Evolutionary conservation across 2,888 invertebrate genomes (phyloP).

Genomic region (Blastobasis lacticolella): DNA sequence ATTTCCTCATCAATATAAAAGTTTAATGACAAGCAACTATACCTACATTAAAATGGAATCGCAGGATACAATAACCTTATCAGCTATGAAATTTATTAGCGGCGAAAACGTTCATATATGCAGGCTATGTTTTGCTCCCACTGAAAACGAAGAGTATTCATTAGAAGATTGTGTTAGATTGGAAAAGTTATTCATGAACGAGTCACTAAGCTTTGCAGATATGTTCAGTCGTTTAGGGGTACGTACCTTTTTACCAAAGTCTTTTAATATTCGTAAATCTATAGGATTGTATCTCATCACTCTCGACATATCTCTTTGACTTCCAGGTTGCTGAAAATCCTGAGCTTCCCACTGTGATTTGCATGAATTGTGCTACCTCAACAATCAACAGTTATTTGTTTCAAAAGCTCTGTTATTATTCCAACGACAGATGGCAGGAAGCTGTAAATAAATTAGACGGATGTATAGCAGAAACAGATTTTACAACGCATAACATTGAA

Average conservation of each 20-base stretch:
- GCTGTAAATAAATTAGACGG: too few species aligned
- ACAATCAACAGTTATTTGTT: not conserved
- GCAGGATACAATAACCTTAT: not conserved
- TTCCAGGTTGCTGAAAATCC: not conserved
- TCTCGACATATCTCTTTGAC: not conserved
- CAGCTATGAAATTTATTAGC: not conserved
- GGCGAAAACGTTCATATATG: not conserved
- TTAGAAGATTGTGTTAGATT: not conserved
- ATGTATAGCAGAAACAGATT: constrained; percentile 18
- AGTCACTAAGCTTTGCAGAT: not conserved
- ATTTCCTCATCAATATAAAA: too few species aligned
- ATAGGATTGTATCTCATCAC: not conserved
- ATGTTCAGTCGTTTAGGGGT: not conserved
- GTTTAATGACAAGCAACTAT: too few species aligned
- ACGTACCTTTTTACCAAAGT: not conserved
- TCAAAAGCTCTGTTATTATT: not conserved
- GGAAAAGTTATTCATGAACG: not conserved
- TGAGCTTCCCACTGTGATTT: not conserved
- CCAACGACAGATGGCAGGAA: not conserved
- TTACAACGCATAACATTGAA: constrained; percentile 23
- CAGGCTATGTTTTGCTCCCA: not conserved
- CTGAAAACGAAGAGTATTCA: not conserved
- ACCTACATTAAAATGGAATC: not conserved
- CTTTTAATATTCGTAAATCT: not conserved
- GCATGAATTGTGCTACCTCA: not conserved